Base-by-base conservation (phyloP, 2,113 vertebrate species). In the Rattus rattus region DNA sequence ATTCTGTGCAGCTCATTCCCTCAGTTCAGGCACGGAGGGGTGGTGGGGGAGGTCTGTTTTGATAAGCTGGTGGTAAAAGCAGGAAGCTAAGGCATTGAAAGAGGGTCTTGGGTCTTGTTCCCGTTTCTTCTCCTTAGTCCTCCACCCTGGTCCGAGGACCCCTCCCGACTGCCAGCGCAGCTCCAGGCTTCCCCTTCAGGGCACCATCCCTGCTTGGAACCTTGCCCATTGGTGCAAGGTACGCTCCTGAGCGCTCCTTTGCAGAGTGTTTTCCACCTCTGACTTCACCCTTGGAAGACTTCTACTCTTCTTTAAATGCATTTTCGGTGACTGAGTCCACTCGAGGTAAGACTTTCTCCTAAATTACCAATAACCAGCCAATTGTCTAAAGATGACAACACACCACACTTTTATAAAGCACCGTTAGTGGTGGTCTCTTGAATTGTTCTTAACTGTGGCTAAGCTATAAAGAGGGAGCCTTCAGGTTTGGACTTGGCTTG, bases 311-410 rank as follows among this genome's bases (percentile, higher is more conserved):
- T 14, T 97, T 99, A 98, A 99, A 99, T 95, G 99, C 98, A 59
- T 99, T 99, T 94, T 98, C 98, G 61, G 98, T 99, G 96, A 98
- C 98, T 56, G 99, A 99, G 39, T 98, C 98, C 94, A 99, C 99
- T 97, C 98, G 98, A 99, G 99, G 99, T 99, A 98, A 96, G 98
- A 97, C 97, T 92, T 16, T 0, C 97, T 19, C 92, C 49, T 88
- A 65, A n/a, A 93, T 69, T 95, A 5, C 91, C 67, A 94, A 77
- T 16, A 69, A 49, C 80, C 65, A 72, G 54, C 91, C 92, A 3
- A 19, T 88, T 92, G 89, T 93, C 56, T 83, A 12, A 90, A 79
- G 72, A 84, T 59, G 24, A 77, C 70, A 94, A 1, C 52, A 19
- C 47, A 7, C 87, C 39, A 20, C 16, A 72, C 1, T 52, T 92